These are phyloP conservation scores for Mechanitis mazaeus DNA, from an alignment of 2,888 invertebrate species.

Conservation along the genomic window DNA sequence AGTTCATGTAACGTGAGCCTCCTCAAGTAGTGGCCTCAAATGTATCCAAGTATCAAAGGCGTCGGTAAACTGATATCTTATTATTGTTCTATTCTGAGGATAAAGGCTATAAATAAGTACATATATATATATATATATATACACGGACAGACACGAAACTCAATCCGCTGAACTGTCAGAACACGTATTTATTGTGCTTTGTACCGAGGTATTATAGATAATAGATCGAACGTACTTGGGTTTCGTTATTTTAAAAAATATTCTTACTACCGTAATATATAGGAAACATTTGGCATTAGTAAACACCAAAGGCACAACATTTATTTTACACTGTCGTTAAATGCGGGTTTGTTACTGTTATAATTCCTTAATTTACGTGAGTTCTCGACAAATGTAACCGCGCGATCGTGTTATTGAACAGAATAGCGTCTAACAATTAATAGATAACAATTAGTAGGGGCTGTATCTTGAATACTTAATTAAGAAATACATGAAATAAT, in stretches of 20 bases:
- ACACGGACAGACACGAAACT: neutral
- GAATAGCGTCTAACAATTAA: conserved; percentile 62
- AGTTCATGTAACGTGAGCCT: too few relatives aligned
- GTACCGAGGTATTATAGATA: too few relatives aligned
- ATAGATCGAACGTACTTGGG: neutral
- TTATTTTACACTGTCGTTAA: conserved; percentile 25
- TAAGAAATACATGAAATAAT: neutral
- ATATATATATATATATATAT: neutral
- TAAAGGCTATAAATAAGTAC: neutral
- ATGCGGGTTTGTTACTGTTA: conserved; percentile 46
- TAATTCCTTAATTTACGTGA: conserved; percentile 63
- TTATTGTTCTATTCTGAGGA: neutral
- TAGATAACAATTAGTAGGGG: conserved; percentile 24
- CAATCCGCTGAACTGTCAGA: neutral
- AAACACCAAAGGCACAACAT: conserved; percentile 9
- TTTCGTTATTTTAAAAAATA: neutral
- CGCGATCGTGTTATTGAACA: conserved; percentile 50
- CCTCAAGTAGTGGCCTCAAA: neutral
- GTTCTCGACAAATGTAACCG: conserved; percentile 49
- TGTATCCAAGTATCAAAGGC: neutral
- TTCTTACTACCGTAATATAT: neutral
- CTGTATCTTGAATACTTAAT: conserved; percentile 4
- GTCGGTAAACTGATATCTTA: neutral
- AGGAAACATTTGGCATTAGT: neutral
- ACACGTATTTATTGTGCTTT: too few relatives aligned